Percentiles rank a stretch among this genome's conserved stretches.
phyloP scores from a whole-genome alignment of 2,888 invertebrate genomes.

The Teleogryllus oceanicus region DNA sequence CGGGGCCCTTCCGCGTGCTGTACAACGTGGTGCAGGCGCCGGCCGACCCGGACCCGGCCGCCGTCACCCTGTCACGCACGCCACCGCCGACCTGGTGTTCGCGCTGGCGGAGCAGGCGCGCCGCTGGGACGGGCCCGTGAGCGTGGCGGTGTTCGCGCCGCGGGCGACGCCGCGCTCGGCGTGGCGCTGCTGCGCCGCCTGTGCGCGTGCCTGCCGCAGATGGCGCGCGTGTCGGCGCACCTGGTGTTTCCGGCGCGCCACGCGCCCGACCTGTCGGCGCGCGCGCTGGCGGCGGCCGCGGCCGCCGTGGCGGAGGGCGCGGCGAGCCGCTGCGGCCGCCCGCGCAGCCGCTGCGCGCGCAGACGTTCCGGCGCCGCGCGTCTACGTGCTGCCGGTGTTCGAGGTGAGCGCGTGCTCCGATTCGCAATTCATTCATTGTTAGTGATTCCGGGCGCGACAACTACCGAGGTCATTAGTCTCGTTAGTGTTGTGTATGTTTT shows the following conservation, averaged over 20 bases:
- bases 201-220: slow-evolving; percentile 63
- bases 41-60: slow-evolving; percentile 46
- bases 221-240: slow-evolving; percentile 66
- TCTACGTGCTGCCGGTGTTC: slow-evolving; percentile 69
- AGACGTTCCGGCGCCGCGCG: slow-evolving; percentile 41
- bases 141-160: slow-evolving; percentile 66
- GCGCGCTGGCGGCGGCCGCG: slow-evolving; percentile 61
- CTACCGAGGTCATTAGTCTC: too few species aligned
- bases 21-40: slow-evolving; percentile 55
- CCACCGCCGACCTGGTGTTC: slow-evolving; percentile 67
- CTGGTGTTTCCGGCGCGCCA: slow-evolving; percentile 59
- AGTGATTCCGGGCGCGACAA: too few species aligned
- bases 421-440: too few species aligned
- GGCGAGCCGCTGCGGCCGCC: slow-evolving; percentile 47
- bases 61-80: slow-evolving; percentile 68
- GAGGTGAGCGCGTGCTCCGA: slow-evolving; percentile 47
- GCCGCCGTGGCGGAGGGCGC: slow-evolving; percentile 68
- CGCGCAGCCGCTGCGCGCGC: background rate
- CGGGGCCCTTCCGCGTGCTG: slow-evolving; percentile 60
- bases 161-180: slow-evolving; percentile 60
- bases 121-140: slow-evolving; percentile 69
- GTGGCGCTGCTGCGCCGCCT: slow-evolving; percentile 60
- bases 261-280: slow-evolving; percentile 49
- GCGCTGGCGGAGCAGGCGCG: slow-evolving; percentile 64
- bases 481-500: too few species aligned